Evolutionary conservation across 2,113 vertebrate genomes (phyloP).

Genomic region (Boulengeromyrus knoepffleri): DNA sequence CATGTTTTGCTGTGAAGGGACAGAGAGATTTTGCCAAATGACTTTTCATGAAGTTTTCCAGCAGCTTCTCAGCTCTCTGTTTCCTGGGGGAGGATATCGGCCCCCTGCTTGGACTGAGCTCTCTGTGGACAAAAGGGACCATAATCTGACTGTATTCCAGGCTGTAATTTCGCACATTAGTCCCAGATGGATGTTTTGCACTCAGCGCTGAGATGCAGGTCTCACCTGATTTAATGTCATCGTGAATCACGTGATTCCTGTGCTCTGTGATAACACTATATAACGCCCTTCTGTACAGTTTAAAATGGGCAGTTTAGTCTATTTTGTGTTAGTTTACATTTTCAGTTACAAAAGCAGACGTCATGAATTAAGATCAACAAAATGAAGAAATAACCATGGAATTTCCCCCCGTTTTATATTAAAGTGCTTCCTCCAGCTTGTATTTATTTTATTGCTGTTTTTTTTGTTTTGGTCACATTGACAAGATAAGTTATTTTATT

Average conservation of each 20-base stretch:
- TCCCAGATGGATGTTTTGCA: neutral
- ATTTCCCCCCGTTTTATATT: neutral
- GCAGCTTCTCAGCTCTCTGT: neutral
- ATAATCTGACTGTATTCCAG: neutral
- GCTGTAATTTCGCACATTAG: neutral
- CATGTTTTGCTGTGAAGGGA: neutral
- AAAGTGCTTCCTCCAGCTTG: neutral
- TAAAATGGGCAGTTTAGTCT: neutral
- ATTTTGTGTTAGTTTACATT: neutral
- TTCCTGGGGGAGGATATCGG: neutral
- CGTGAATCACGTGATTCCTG: no score
- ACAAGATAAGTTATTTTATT: neutral
- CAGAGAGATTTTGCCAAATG: neutral
- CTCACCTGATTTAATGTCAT: no score
- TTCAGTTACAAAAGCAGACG: neutral
- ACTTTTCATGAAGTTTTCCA: neutral
- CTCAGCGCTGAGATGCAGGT: neutral
- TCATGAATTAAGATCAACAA: neutral
- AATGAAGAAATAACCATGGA: neutral
- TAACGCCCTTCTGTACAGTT: neutral
- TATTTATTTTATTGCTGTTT: neutral
- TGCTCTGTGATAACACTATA: constrained; percentile 4
- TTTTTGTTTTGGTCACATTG: neutral
- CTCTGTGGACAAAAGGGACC: neutral
- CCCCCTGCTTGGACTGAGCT: neutral